Percentiles rank a stretch among this genome's conserved stretches.
Conservation (phyloP, 2,888 invertebrate genomes). For the Callinectes sapidus region DNA sequence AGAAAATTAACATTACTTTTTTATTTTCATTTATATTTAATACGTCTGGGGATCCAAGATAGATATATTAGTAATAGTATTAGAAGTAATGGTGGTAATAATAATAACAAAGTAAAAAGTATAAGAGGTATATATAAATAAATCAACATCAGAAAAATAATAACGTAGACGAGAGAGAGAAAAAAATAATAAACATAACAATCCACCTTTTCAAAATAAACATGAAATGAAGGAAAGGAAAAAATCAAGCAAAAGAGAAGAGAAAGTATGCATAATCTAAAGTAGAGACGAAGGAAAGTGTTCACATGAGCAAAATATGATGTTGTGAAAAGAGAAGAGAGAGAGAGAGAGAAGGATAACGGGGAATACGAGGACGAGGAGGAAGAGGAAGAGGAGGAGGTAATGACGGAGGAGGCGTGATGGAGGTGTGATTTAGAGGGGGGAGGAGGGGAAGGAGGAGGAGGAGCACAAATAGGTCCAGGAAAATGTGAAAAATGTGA, state of each 20-base stretch:
- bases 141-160: not conserved
- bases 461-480: not conserved
- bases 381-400: slow-evolving; percentile 13
- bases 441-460: not conserved
- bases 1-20: not conserved
- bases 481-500: not conserved
- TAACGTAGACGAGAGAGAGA: not conserved
- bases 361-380: not conserved
- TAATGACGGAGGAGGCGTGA: slow-evolving; percentile 26
- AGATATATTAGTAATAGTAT: not conserved
- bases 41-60: not conserved
- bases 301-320: not conserved
- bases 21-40: no score
- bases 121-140: not conserved
- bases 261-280: not conserved
- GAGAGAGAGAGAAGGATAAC: not conserved
- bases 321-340: not conserved
- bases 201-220: not conserved
- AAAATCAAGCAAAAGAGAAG: not conserved
- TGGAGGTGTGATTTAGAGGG: not conserved
- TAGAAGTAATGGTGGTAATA: not conserved
- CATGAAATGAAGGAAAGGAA: not conserved
- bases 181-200: not conserved
- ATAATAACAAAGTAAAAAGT: not conserved
- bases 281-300: not conserved